phyloP scores from a whole-genome alignment of 2,888 invertebrate genomes.

The Leptura quadrifasciata region DNA sequence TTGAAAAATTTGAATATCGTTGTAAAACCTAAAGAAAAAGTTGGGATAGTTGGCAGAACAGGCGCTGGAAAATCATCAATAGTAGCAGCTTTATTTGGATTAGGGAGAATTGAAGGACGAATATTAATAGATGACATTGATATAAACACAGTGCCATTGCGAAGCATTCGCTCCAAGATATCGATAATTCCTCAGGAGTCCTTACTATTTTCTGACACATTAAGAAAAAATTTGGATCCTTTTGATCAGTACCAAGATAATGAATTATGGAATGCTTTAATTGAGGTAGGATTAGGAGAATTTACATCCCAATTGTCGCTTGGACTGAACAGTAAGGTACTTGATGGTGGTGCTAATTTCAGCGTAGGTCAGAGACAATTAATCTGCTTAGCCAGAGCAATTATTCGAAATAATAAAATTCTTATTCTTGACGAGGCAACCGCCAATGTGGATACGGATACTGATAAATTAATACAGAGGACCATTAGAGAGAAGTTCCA shows the following conservation, averaged over 20 bases:
- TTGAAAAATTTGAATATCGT: constrained; percentile 70
- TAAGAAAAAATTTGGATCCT: constrained; percentile 93
- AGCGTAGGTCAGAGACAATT: constrained; percentile 78
- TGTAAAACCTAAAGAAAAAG: constrained; percentile 81
- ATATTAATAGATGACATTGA: constrained; percentile 88
- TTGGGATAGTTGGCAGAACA: constrained; percentile 87
- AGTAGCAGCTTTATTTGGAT: constrained; percentile 85
- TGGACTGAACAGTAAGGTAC: constrained; percentile 80
- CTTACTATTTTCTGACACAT: constrained; percentile 88
- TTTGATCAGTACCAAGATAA: constrained; percentile 87
- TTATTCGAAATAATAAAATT: constrained; percentile 72
- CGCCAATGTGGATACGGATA: constrained; percentile 86
- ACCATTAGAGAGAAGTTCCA: constrained; percentile 85
- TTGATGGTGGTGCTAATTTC: constrained; percentile 78
- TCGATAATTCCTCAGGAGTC: constrained; percentile 93
- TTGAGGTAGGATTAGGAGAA: constrained; percentile 87
- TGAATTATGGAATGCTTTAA: constrained; percentile 88
- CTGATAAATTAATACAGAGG: constrained; percentile 84
- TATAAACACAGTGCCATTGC: constrained; percentile 81
- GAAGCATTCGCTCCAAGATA: constrained; percentile 83
- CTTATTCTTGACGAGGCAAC: constrained; percentile 82
- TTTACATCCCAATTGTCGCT: constrained; percentile 79
- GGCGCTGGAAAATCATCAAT: constrained; percentile 88
- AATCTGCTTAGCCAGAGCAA: constrained; percentile 81
- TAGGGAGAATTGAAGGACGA: constrained; percentile 85